Evolutionary conservation across 2,888 invertebrate genomes (phyloP), one percentile per base, ranked within the genome.

Genomic region (Erebia palarica): DNA sequence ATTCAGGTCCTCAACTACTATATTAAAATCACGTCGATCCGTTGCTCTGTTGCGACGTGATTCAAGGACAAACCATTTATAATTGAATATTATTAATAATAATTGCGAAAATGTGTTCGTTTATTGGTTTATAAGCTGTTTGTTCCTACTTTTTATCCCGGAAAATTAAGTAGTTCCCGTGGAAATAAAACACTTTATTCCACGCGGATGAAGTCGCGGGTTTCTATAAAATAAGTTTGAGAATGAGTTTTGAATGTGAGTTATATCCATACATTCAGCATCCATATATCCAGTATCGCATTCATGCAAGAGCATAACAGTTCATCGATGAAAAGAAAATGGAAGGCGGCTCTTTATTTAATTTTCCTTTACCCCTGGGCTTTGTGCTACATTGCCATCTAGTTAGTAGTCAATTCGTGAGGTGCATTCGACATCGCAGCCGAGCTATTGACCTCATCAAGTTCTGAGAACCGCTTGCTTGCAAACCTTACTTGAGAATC

Each of bases 351-450:
- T 49, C 49, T 63, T 63, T 63, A 47, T 63, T 47, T 16, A 47
- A 61, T 63, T 63, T 63, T 47, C 60, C 44, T 60, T 42, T 44
- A 49, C 49, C 63, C 14, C 63, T 21, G 21, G 18, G 47, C 63
- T 63, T 63, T 66, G 44, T 66, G 66, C 57, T 58, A 44, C 57
- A 57, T 66, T n/a, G 57, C 58, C 66, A 47, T 58, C 66, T 66
- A 66, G 65, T 66, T 66, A 66, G 66, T 57, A 66, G 58, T 66
- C 66, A 66, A 66, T 66, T 66, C 57, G 57, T 21, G 66, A 66
- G 66, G 58, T 66, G 66, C 66, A 66, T 66, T 66, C 66, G 66
- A 66, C 66, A 66, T 66, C 66, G 44, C 53, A 44, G 7, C 57
- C 66, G 44, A 44, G 47, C 66, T 55, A 42, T 47, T 58, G 57